Evolutionary conservation across 2,888 invertebrate species (phyloP).

Genomic region (Venustoraphidia nigricollis): DNA sequence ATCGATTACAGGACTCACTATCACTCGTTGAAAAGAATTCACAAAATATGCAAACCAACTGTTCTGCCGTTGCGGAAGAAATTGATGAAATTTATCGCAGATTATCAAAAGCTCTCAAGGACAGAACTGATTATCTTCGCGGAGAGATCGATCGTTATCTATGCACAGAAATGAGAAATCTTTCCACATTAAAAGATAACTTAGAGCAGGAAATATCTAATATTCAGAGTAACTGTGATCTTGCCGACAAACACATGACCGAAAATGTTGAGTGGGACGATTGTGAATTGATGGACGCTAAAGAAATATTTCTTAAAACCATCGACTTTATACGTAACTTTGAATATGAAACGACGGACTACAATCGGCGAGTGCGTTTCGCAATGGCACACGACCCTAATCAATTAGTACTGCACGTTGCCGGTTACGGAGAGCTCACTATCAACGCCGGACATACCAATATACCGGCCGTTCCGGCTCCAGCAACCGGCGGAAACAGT

Average conservation of each 20-base stretch:
- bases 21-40: conserved; percentile 78
- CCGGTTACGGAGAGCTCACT: conserved; percentile 80
- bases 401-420: conserved; percentile 73
- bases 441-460: conserved; percentile 34
- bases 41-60: conserved; percentile 74
- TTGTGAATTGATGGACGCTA: conserved; percentile 83
- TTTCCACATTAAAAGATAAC: conserved; percentile 81
- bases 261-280: conserved; percentile 86
- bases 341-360: conserved; percentile 85
- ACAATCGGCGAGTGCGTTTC: conserved; percentile 70
- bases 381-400: conserved; percentile 85
- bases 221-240: conserved; percentile 90
- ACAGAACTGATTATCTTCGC: conserved; percentile 72
- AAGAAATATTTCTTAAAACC: conserved; percentile 90
- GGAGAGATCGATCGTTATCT: conserved; percentile 87
- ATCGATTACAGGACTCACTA: conserved; percentile 75
- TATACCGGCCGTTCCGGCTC: conserved; percentile 34
- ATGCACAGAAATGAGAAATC: conserved; percentile 70
- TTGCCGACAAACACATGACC: conserved; percentile 88
- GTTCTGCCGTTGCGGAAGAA: conserved; percentile 80
- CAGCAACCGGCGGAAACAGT: conserved; percentile 30
- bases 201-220: conserved; percentile 89
- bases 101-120: conserved; percentile 75
- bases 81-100: conserved; percentile 85
- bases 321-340: conserved; percentile 90